Conservation (phyloP, 2,888 invertebrate genomes). For the Drosophila mimica region DNA sequence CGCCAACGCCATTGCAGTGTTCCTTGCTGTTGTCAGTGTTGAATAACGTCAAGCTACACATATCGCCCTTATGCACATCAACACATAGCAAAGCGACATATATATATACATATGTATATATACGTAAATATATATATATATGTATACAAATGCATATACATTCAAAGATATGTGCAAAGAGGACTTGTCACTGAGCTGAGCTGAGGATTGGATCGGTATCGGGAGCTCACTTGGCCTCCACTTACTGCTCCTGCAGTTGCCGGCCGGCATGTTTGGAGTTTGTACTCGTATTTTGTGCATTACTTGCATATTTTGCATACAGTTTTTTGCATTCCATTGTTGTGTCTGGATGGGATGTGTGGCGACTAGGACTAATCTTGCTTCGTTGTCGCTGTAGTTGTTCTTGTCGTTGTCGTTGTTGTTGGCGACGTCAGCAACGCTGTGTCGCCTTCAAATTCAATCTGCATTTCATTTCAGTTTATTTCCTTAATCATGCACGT, state of each 20-base stretch:
- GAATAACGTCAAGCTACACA: constrained; percentile 68
- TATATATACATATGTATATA: background rate
- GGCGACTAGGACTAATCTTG: constrained; percentile 54
- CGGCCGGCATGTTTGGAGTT: constrained; percentile 29
- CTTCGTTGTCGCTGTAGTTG: constrained; percentile 39
- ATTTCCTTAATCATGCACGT: constrained; percentile 31
- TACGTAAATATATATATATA: background rate
- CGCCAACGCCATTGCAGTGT: constrained; percentile 11
- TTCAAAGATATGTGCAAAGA: constrained; percentile 8
- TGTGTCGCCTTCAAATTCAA: constrained; percentile 66
- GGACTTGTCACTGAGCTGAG: constrained; percentile 37
- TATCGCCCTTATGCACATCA: constrained; percentile 43
- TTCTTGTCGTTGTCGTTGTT: constrained; percentile 37
- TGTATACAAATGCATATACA: background rate
- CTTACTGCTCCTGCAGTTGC: constrained; percentile 25
- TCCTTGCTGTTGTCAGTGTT: constrained; percentile 53
- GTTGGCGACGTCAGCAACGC: constrained; percentile 58
- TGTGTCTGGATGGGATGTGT: constrained; percentile 15
- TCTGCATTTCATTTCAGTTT: constrained; percentile 70
- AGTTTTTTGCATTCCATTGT: constrained; percentile 11
- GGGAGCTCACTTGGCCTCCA: constrained; percentile 31
- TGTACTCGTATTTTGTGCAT: constrained; percentile 57
- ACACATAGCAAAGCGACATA: constrained; percentile 1
- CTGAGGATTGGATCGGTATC: constrained; percentile 27
- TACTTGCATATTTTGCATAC: constrained; percentile 51